Percentiles rank a stretch among this genome's conserved stretches.
These are phyloP conservation scores for Sarcophaga rosellei DNA, from an alignment of 2,888 invertebrate species.

Conservation along the genomic window DNA sequence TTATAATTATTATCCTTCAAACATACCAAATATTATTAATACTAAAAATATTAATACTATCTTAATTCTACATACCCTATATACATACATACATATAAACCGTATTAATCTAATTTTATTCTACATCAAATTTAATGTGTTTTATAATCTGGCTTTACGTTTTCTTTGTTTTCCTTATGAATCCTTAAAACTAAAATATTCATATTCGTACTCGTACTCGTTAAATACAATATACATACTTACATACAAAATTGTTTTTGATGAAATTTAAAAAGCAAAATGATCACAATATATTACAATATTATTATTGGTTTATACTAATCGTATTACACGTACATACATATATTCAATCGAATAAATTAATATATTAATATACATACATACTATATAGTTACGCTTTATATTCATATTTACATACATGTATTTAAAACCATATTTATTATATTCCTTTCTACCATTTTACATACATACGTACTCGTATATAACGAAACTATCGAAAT, in stretches of 20 bases:
- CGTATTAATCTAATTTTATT: conserved; percentile 28
- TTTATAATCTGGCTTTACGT: conserved; percentile 42
- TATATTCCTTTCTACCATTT: not conserved
- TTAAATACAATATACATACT: not conserved
- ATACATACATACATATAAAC: conserved; percentile 25
- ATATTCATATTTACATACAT: conserved; percentile 25
- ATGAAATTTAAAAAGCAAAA: conserved; percentile 13
- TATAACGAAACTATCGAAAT: not conserved
- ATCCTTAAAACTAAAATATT: not conserved
- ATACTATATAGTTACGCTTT: conserved; percentile 29
- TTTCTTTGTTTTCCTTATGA: conserved; percentile 40
- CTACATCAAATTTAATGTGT: conserved; percentile 46
- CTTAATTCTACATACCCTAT: conserved; percentile 12
- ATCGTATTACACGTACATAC: not conserved
- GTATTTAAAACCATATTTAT: not conserved
- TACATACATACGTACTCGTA: not conserved
- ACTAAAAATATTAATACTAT: conserved; percentile 5
- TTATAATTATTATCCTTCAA: conserved; percentile 38
- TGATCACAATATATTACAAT: conserved; percentile 28
- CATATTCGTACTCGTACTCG: not conserved
- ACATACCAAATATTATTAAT: conserved; percentile 24
- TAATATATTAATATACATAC: conserved; percentile 9
- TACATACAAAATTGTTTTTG: not conserved
- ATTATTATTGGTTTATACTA: not conserved
- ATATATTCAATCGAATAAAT: conserved; percentile 19